These are phyloP conservation scores for Pseudococcus viburni DNA, from an alignment of 2,888 invertebrate species.

Conservation along the genomic window DNA sequence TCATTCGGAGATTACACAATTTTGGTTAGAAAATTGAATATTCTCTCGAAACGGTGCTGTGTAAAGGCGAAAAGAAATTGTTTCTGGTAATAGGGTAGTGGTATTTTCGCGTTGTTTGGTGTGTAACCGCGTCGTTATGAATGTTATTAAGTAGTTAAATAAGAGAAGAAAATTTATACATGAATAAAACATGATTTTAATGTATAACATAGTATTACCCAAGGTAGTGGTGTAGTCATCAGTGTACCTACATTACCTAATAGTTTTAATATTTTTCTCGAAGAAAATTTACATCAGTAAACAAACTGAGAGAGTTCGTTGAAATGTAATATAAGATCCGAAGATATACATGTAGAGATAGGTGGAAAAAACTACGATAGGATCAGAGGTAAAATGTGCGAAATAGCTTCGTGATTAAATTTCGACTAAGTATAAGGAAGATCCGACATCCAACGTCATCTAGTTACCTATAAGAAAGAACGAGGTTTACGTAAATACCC, in stretches of 20 bases:
- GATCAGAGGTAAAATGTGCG: not conserved
- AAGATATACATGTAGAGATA: too few relatives aligned
- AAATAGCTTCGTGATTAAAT: slow-evolving; percentile 31
- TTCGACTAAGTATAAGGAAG: not conserved
- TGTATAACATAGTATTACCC: too few relatives aligned
- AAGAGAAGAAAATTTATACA: not conserved
- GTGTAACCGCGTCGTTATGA: slow-evolving; percentile 7
- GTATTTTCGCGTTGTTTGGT: not conserved
- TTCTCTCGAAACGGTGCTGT: not conserved
- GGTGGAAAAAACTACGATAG: not conserved
- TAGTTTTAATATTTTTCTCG: not conserved
- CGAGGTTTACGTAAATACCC: slow-evolving; percentile 27
- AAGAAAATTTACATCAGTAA: not conserved
- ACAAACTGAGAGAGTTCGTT: not conserved
- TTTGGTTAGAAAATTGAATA: not conserved
- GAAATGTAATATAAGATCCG: not conserved
- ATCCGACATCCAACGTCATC: not conserved
- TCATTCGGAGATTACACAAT: not conserved
- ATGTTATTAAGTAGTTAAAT: slow-evolving; percentile 16
- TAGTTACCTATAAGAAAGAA: not conserved
- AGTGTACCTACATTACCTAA: not conserved
- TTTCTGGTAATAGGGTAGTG: not conserved
- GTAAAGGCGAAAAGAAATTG: not conserved
- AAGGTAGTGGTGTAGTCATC: not conserved
- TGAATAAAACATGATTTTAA: not conserved